These are phyloP conservation scores for Adineta ricciae DNA, from an alignment of 2,888 invertebrate genomes.

Conservation along the genomic window DNA sequence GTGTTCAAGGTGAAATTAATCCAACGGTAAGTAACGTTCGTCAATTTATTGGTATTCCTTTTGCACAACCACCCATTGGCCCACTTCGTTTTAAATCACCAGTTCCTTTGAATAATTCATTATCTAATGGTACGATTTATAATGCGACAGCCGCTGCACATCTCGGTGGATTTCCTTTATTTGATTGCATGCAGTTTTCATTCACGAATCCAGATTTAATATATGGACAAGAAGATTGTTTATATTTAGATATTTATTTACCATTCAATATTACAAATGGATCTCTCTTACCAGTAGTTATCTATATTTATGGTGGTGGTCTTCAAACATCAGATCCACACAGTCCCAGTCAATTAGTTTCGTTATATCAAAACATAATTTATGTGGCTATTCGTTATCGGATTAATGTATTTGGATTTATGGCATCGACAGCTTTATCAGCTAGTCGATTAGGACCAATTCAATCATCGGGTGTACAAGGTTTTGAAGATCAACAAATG, in stretches of 20 bases:
- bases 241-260: slow-evolving; percentile 64
- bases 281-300: slow-evolving; percentile 46
- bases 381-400: neutral
- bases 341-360: neutral
- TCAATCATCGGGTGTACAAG: neutral
- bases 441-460: neutral
- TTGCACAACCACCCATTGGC: neutral
- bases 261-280: slow-evolving; percentile 45
- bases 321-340: slow-evolving; percentile 39
- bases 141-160: neutral
- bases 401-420: neutral
- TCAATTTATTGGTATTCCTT: neutral
- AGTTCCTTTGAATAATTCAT: neutral
- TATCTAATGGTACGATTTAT: neutral
- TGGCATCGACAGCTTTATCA: neutral
- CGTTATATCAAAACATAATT: neutral
- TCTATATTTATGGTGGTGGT: slow-evolving; percentile 52
- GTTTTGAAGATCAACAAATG: slow-evolving; percentile 14
- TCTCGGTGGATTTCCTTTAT: neutral
- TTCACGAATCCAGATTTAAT: neutral
- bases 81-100: neutral
- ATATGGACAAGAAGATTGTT: slow-evolving; percentile 60
- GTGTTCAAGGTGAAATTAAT: neutral
- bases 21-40: neutral
- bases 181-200: neutral